phyloP scores from a whole-genome alignment of 1,140 invertebrate genomes.

The Listronotus bonariensis region DNA sequence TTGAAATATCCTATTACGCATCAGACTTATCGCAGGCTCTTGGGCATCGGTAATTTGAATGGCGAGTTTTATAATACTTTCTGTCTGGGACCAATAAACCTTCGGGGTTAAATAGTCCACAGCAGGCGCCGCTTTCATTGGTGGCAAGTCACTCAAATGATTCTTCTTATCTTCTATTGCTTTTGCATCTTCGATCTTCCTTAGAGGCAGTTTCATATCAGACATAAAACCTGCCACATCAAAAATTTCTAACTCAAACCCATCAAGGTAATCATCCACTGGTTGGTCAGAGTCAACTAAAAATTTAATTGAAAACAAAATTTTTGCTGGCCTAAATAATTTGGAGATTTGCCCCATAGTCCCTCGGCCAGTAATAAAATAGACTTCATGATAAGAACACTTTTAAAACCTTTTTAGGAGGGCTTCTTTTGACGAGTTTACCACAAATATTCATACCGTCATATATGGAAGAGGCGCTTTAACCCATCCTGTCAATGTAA shows the following conservation, averaged over 20 bases:
- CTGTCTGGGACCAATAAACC: conserved; percentile 46
- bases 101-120: conserved; percentile 43
- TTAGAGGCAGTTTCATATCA: conserved; percentile 11
- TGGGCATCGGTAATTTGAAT: conserved; percentile 40
- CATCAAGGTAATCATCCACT: neutral
- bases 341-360: too few species aligned
- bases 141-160: conserved; percentile 22
- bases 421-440: too few species aligned
- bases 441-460: too few species aligned
- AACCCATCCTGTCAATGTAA: too few species aligned
- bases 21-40: conserved; percentile 34
- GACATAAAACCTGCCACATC: conserved; percentile 11
- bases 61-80: conserved; percentile 34
- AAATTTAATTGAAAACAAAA: neutral
- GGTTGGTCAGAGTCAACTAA: conserved; percentile 1
- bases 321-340: neutral
- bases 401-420: too few species aligned
- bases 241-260: conserved; percentile 26
- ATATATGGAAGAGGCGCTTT: too few species aligned
- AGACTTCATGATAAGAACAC: too few species aligned
- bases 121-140: conserved; percentile 38
- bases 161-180: neutral
- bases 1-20: conserved; percentile 37
- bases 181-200: neutral
- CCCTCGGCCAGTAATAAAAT: too few species aligned